A percentile compares a stretch with the other conserved stretches of the same genome.
Conservation (phyloP, 1,140 invertebrate genomes). For the Sycophila sp. region DNA sequence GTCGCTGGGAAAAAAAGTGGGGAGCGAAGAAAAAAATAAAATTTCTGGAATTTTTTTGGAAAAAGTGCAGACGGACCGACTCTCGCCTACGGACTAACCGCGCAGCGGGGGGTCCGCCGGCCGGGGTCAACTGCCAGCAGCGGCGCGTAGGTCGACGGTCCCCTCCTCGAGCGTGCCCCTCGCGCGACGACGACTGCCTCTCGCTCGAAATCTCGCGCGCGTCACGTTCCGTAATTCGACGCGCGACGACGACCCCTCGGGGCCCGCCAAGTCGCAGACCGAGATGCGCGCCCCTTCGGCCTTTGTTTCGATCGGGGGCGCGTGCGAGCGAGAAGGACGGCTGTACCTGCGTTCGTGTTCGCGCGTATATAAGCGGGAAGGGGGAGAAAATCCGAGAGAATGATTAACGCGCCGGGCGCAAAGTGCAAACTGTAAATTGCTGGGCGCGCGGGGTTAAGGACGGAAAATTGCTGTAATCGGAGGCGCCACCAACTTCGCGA, state of each 20-base stretch:
- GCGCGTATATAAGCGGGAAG: background rate
- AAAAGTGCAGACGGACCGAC: no score
- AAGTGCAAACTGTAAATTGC: slow-evolving; percentile 22
- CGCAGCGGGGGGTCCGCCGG: slow-evolving; percentile 6
- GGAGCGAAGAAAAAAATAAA: no score
- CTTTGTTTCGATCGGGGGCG: background rate
- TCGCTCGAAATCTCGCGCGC: no score
- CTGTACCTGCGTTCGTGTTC: background rate
- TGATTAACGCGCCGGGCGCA: slow-evolving; percentile 5
- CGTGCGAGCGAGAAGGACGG: no score
- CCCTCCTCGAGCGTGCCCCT: no score
- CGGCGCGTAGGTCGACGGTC: no score
- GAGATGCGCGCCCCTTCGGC: background rate
- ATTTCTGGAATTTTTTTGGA: no score
- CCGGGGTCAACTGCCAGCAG: no score
- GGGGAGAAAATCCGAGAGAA: background rate
- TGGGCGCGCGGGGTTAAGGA: background rate
- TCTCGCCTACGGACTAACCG: no score
- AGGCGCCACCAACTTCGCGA: background rate
- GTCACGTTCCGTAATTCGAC: slow-evolving; percentile 29
- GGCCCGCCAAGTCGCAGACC: background rate
- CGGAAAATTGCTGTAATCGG: slow-evolving; percentile 22
- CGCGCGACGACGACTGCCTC: no score
- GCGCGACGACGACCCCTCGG: background rate
- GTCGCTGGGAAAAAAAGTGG: no score